phyloP scores from a whole-genome alignment of 2,113 vertebrate genomes.

The Mola mola region DNA sequence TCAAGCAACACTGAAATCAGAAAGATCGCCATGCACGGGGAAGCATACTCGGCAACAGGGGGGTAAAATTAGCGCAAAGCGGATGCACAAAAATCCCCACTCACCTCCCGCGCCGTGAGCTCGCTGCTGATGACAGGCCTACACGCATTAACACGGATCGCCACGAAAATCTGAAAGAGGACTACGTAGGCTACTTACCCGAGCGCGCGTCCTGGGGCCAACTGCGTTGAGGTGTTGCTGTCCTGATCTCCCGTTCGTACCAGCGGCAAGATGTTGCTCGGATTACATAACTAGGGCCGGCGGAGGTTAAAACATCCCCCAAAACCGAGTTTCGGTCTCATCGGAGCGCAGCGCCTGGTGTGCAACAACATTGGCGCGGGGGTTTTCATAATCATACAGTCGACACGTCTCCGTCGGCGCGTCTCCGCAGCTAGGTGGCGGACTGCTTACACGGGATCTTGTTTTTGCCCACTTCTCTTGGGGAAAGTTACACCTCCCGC shows the following conservation, averaged over 20 bases:
- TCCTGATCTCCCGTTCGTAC: slow-evolving; percentile 48
- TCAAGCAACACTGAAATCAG: slow-evolving; percentile 75
- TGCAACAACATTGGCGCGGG: slow-evolving; percentile 78
- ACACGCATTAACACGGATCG: slow-evolving; percentile 62
- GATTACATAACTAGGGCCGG: slow-evolving; percentile 70
- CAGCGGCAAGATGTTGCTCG: slow-evolving; percentile 61
- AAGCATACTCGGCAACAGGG: slow-evolving; percentile 70
- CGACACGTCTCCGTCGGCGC: slow-evolving; percentile 60
- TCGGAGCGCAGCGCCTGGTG: slow-evolving; percentile 58
- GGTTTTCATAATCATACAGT: slow-evolving; percentile 77
- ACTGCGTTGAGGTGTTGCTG: slow-evolving; percentile 75
- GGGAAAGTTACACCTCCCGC: slow-evolving; percentile 70
- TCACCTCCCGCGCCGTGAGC: slow-evolving; percentile 38
- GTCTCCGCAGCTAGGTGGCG: slow-evolving; percentile 76
- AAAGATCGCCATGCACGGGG: slow-evolving; percentile 59
- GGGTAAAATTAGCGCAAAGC: slow-evolving; percentile 77
- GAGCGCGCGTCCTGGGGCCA: slow-evolving; percentile 75
- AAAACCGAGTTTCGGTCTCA: slow-evolving; percentile 63
- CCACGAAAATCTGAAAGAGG: slow-evolving; percentile 69
- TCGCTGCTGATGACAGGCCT: slow-evolving; percentile 70
- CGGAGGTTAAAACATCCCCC: slow-evolving; percentile 63
- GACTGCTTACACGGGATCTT: slow-evolving; percentile 56
- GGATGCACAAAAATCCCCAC: slow-evolving; percentile 50
- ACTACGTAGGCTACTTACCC: slow-evolving; percentile 79
- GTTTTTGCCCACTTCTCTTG: slow-evolving; percentile 54